Conservation (phyloP, 2,888 invertebrate genomes). For the Aleiodes testaceus region DNA sequence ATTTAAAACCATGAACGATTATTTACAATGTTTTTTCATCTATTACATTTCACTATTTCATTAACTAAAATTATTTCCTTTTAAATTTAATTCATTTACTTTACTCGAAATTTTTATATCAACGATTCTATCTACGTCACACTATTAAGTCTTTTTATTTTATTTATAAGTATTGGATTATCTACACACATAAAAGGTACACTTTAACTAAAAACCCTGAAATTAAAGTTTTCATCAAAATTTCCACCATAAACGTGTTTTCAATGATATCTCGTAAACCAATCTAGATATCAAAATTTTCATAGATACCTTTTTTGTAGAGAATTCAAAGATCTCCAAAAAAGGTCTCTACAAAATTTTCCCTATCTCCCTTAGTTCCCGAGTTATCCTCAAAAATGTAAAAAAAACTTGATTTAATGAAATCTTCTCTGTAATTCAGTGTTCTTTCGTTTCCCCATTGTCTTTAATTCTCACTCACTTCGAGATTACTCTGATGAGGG, state of each 20-base stretch:
- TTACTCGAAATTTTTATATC: constrained; percentile 10
- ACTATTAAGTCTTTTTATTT: constrained; percentile 40
- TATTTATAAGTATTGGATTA: constrained; percentile 31
- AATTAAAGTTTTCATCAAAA: constrained; percentile 4
- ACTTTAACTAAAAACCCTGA: background rate
- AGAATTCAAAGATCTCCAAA: no score
- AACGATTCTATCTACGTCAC: constrained; percentile 41
- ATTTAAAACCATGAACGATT: constrained; percentile 30
- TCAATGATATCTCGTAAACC: no score
- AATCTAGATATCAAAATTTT: no score
- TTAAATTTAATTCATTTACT: constrained; percentile 13
- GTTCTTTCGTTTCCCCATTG: background rate
- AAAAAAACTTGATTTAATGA: background rate
- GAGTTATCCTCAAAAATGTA: background rate
- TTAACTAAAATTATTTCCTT: constrained; percentile 13
- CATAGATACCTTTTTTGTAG: no score
- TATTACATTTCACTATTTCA: constrained; percentile 31
- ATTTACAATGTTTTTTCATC: constrained; percentile 24
- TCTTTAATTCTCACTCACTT: background rate
- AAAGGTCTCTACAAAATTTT: no score
- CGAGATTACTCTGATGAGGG: background rate
- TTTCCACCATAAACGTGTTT: no score
- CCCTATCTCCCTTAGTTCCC: background rate
- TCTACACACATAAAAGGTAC: constrained; percentile 44
- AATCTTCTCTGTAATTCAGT: background rate